Conservation (phyloP, 92 coral and sea anemone species). For the Bergia sp. region DNA sequence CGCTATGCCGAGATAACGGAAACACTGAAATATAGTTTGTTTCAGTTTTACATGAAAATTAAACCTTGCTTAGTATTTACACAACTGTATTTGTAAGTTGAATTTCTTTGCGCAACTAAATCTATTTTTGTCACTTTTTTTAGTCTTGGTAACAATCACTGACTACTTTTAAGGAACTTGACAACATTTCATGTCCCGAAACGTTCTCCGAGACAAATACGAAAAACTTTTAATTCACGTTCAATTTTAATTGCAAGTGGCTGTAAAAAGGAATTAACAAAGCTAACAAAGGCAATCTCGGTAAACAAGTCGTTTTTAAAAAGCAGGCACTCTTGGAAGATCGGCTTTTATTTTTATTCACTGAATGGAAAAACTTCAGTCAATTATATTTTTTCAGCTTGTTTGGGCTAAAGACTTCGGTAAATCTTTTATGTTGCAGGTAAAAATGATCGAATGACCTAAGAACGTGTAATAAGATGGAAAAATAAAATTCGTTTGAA, state of each 20-base stretch:
- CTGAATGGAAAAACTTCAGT: background rate
- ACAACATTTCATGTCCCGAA: background rate
- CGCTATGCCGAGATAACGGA: too few relatives aligned
- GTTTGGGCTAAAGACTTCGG: background rate
- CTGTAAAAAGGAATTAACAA: too few relatives aligned
- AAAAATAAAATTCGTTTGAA: background rate
- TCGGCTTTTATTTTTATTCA: background rate
- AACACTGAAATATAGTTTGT: too few relatives aligned
- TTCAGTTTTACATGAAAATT: too few relatives aligned
- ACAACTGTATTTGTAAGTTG: too few relatives aligned
- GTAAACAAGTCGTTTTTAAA: background rate
- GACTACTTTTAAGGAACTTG: background rate
- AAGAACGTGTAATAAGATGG: background rate
- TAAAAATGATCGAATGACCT: background rate
- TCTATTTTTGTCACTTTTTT: too few relatives aligned
- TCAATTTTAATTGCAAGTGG: background rate
- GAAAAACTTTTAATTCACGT: background rate
- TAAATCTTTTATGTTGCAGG: slow-evolving; percentile 25
- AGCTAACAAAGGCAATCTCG: background rate
- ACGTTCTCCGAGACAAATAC: background rate
- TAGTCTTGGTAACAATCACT: too few relatives aligned
- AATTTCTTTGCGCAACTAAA: too few relatives aligned
- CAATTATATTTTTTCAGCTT: background rate
- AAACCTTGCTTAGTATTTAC: too few relatives aligned
- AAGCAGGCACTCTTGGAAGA: background rate